Evolutionary conservation across 30 jellyfish, hydroid and myxozoan genomes (phyloP).

Genomic region (Cassiopea xamachana): DNA sequence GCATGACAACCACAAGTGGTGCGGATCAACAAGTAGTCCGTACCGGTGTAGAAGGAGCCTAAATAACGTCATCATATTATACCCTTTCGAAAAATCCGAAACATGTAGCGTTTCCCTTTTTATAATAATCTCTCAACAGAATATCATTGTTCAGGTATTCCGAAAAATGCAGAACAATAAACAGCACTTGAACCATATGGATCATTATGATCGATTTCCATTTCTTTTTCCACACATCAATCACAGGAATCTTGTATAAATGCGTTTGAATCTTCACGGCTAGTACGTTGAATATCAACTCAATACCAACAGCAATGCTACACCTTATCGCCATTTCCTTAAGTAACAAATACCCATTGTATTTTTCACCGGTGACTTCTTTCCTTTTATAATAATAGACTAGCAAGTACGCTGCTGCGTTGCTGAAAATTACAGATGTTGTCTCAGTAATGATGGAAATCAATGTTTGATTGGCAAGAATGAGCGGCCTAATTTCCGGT

Average conservation of each 20-base stretch:
- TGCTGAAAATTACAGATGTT: constrained; percentile 4
- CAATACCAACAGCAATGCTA: constrained; percentile 9
- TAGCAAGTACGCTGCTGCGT: constrained; percentile 11
- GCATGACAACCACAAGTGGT: too few relatives aligned
- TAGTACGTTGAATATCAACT: background rate
- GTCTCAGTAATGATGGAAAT: constrained; percentile 29
- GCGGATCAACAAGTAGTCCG: too few relatives aligned
- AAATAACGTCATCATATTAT: background rate
- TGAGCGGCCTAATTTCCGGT: background rate
- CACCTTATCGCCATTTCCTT: background rate
- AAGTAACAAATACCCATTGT: constrained; percentile 11
- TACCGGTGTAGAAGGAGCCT: background rate
- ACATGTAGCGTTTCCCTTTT: background rate
- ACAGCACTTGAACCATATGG: constrained; percentile 18
- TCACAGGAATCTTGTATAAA: constrained; percentile 7
- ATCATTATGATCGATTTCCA: constrained; percentile 18
- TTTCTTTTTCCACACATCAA: constrained; percentile 4
- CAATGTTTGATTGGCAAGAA: constrained; percentile 30
- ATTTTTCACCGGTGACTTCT: constrained; percentile 7
- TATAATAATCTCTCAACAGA: background rate
- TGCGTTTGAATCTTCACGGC: constrained; percentile 2
- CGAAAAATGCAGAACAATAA: constrained; percentile 4
- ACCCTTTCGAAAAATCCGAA: constrained; percentile 2
- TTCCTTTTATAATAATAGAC: constrained; percentile 12
- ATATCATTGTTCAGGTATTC: background rate